Evolutionary conservation across 2,888 invertebrate species (phyloP).

Genomic region (Blomia tropicalis): DNA sequence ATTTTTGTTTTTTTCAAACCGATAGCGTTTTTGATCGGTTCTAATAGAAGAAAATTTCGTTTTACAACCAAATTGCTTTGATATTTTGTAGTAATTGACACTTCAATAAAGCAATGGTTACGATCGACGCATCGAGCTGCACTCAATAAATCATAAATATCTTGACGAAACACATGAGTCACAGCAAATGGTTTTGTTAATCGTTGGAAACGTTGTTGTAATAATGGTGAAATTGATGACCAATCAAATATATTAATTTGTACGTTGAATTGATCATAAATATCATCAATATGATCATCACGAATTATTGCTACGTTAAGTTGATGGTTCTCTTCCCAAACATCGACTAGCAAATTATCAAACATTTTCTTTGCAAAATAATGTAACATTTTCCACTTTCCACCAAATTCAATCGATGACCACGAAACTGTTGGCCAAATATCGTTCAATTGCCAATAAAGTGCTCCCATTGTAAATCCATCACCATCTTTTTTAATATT

Average conservation of each 20-base stretch:
- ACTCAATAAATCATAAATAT: not conserved
- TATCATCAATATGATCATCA: slow-evolving; percentile 25
- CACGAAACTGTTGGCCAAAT: slow-evolving; percentile 58
- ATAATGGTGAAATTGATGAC: slow-evolving; percentile 26
- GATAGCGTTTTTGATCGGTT: not conserved
- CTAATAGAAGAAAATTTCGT: slow-evolving; percentile 17
- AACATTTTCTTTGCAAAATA: slow-evolving; percentile 69
- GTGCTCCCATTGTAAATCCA: slow-evolving; percentile 78
- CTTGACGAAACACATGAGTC: not conserved
- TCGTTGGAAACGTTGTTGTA: not conserved
- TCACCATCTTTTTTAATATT: slow-evolving; percentile 38
- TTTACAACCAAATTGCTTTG: not conserved
- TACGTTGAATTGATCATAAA: not conserved
- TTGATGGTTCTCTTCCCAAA: slow-evolving; percentile 31
- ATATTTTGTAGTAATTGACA: not conserved
- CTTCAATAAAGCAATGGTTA: slow-evolving; percentile 14
- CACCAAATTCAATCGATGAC: slow-evolving; percentile 63
- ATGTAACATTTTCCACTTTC: slow-evolving; percentile 73
- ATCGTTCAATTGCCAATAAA: slow-evolving; percentile 96
- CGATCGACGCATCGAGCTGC: slow-evolving; percentile 9
- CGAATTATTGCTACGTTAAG: slow-evolving; percentile 27
- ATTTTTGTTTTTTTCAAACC: not conserved
- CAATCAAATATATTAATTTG: slow-evolving; percentile 26
- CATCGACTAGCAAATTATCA: slow-evolving; percentile 34
- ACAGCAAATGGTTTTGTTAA: not conserved